These are phyloP conservation scores for Coelopa frigida DNA, from an alignment of 1,140 invertebrate genomes.

Conservation along the genomic window DNA sequence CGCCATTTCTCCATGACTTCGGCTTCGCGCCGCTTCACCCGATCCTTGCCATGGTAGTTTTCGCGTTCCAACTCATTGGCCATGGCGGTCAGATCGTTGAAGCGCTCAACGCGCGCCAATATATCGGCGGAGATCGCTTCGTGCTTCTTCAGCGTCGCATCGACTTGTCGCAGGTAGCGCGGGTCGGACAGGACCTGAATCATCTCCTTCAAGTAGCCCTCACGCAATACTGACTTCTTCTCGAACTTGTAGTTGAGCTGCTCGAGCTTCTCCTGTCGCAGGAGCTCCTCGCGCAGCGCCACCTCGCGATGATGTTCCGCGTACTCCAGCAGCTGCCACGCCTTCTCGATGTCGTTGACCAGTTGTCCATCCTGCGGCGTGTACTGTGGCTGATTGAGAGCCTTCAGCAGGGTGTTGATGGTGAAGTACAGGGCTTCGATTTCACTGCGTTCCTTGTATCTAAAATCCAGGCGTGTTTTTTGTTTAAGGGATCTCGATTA, in stretches of 20 bases:
- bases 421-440: conserved; percentile 95
- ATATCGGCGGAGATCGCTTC: conserved; percentile 98
- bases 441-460: conserved; percentile 92
- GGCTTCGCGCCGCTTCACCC: conserved; percentile 71
- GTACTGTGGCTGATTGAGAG: conserved; percentile 83
- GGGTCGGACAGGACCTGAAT: conserved; percentile 91
- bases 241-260: conserved; percentile 95
- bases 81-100: conserved; percentile 87
- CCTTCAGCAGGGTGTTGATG: conserved; percentile 93
- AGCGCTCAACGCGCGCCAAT: conserved; percentile 86
- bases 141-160: conserved; percentile 96
- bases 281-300: conserved; percentile 81
- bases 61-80: conserved; percentile 83
- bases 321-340: conserved; percentile 88
- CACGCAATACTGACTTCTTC: conserved; percentile 59
- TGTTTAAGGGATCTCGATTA: neutral
- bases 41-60: conserved; percentile 84
- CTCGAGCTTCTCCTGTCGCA: conserved; percentile 89
- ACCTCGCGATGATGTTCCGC: conserved; percentile 92
- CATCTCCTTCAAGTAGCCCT: conserved; percentile 96
- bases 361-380: conserved; percentile 83
- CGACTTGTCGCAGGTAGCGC: conserved; percentile 84
- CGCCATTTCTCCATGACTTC: conserved; percentile 86
- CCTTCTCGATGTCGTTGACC: conserved; percentile 86
- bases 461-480: conserved; percentile 32